A percentile compares a stretch with the other conserved stretches of the same genome.
Conservation (phyloP, 2,888 invertebrate genomes). For the Linnaemya vulpina region DNA sequence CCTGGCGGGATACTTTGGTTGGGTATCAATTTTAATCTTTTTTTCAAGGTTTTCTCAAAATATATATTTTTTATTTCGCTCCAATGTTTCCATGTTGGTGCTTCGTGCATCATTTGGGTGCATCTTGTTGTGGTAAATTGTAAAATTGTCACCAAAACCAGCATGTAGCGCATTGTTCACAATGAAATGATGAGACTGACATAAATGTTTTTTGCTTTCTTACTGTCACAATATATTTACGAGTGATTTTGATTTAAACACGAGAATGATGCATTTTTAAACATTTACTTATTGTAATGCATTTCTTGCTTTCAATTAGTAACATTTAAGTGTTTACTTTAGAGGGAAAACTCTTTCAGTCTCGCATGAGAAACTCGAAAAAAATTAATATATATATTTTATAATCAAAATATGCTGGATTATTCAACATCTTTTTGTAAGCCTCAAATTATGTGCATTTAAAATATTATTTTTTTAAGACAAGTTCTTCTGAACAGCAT, state of each 20-base stretch:
- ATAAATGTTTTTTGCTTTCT: slow-evolving; percentile 43
- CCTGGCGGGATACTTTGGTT: slow-evolving; percentile 64
- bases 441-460: not conserved
- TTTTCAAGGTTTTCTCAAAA: slow-evolving; percentile 65
- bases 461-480: not conserved
- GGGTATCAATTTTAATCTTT: slow-evolving; percentile 46
- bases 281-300: not conserved
- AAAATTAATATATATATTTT: not conserved
- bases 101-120: slow-evolving; percentile 15
- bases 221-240: slow-evolving; percentile 50
- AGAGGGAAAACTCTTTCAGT: slow-evolving; percentile 1
- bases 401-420: not conserved
- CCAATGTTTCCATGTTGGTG: not conserved
- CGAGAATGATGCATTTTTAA: slow-evolving; percentile 26
- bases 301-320: slow-evolving; percentile 20
- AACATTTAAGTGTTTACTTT: slow-evolving; percentile 5
- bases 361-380: not conserved
- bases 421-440: not conserved
- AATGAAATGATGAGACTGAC: slow-evolving; percentile 44
- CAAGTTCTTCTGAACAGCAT: not conserved
- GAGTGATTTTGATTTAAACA: slow-evolving; percentile 47
- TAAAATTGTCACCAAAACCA: slow-evolving; percentile 70
- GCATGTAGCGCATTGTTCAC: slow-evolving; percentile 39
- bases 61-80: not conserved
- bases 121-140: slow-evolving; percentile 67